Conservation (phyloP, 2,113 vertebrate genomes). For the Rhineura floridana region DNA sequence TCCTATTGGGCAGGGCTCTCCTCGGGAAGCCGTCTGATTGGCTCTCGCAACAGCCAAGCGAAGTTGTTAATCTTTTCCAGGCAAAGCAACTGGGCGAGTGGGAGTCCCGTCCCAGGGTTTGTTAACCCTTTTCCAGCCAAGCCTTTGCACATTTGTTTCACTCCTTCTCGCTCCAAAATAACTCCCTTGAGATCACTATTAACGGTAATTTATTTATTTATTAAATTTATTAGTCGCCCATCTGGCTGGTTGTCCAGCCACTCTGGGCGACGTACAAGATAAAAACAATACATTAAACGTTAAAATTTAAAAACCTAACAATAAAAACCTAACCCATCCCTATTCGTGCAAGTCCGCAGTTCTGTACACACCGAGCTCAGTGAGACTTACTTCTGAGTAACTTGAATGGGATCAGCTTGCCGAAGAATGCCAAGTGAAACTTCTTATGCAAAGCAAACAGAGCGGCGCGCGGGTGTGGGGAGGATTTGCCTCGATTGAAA, state of each 20-base stretch:
- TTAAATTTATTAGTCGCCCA: no score
- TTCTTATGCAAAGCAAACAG: not conserved
- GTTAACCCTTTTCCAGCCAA: not conserved
- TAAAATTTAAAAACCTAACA: no score
- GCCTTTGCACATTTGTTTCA: no score
- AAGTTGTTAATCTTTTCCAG: constrained; percentile 43
- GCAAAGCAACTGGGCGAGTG: constrained; percentile 17
- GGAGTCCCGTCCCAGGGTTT: not conserved
- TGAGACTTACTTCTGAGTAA: not conserved
- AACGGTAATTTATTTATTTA: no score
- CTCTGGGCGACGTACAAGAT: no score
- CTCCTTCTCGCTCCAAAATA: not conserved
- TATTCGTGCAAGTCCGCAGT: not conserved
- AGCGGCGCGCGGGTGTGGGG: no score
- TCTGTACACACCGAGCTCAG: no score
- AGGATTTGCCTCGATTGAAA: not conserved
- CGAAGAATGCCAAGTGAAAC: not conserved
- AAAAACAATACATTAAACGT: no score
- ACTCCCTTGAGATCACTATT: not conserved
- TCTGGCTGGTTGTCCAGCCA: no score
- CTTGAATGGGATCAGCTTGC: no score
- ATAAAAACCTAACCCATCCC: no score
- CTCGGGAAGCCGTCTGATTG: constrained; percentile 70
- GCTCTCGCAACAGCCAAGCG: constrained; percentile 65
- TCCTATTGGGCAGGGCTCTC: constrained; percentile 42